These are phyloP conservation scores for Clarias gariepinus DNA, from an alignment of 2,113 vertebrate species.

Conservation along the genomic window DNA sequence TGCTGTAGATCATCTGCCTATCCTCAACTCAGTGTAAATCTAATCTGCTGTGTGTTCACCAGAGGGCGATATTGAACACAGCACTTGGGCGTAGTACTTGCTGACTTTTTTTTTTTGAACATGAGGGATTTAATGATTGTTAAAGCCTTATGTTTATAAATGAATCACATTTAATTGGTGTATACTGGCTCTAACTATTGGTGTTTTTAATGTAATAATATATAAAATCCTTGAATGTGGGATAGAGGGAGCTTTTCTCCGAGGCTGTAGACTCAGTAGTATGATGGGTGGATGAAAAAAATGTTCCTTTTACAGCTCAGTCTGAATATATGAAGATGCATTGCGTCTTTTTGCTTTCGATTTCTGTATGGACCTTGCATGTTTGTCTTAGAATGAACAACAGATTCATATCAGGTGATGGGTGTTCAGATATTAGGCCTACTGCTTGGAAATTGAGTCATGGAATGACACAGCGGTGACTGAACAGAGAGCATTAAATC, in stretches of 20 bases:
- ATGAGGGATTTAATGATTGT: background rate
- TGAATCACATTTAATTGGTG: background rate
- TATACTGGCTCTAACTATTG: background rate
- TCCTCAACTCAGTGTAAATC: too few relatives aligned
- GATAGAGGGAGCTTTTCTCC: background rate
- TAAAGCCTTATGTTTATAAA: background rate
- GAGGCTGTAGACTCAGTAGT: background rate
- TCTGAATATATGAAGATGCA: background rate
- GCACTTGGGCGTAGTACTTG: background rate
- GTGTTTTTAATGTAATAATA: background rate
- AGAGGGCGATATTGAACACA: background rate
- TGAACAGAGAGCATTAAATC: slow-evolving; percentile 1
- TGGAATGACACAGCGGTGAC: slow-evolving; percentile 10
- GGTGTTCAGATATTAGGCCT: background rate
- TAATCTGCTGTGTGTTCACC: background rate
- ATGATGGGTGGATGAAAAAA: background rate
- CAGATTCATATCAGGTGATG: background rate
- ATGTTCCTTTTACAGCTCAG: background rate
- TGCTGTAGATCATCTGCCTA: background rate
- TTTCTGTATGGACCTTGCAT: too few relatives aligned
- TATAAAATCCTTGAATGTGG: background rate
- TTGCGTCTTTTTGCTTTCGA: background rate
- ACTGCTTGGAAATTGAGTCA: slow-evolving; percentile 14
- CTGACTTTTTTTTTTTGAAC: background rate
- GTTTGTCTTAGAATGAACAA: background rate